Conservation (phyloP, 2,888 invertebrate species). For the Clistopyga incitator region DNA sequence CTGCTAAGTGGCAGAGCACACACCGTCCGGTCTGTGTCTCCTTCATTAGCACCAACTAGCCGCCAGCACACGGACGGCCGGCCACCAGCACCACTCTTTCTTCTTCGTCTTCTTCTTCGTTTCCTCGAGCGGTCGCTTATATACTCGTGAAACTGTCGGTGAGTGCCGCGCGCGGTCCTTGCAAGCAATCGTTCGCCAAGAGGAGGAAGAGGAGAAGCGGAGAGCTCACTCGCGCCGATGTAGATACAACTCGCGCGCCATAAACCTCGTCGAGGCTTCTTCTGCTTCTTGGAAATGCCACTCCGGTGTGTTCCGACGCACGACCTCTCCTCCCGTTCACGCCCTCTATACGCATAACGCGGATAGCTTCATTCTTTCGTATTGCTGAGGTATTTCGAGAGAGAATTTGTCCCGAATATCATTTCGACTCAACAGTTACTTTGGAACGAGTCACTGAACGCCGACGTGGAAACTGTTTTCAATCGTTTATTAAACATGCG, state of each 20-base stretch:
- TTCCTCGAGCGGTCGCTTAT: slow-evolving; percentile 59
- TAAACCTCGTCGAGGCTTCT: slow-evolving; percentile 77
- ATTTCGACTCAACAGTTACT: neutral
- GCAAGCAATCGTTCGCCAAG: slow-evolving; percentile 36
- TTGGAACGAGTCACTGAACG: neutral
- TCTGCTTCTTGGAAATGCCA: slow-evolving; percentile 77
- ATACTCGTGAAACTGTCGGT: slow-evolving; percentile 53
- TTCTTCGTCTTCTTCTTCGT: slow-evolving; percentile 49
- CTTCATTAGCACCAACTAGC: slow-evolving; percentile 83
- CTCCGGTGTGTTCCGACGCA: slow-evolving; percentile 44
- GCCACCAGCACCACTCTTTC: slow-evolving; percentile 24
- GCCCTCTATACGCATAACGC: slow-evolving; percentile 37
- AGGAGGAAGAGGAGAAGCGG: slow-evolving; percentile 53
- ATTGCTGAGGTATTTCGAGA: neutral
- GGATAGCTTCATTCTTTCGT: slow-evolving; percentile 27
- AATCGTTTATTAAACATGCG: slow-evolving; percentile 2
- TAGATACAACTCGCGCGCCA: slow-evolving; percentile 78
- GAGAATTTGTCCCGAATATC: slow-evolving; percentile 1
- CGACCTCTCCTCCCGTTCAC: slow-evolving; percentile 56
- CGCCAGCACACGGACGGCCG: slow-evolving; percentile 57
- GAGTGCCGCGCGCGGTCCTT: slow-evolving; percentile 48
- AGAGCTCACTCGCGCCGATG: slow-evolving; percentile 72
- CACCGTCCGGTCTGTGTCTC: slow-evolving; percentile 81
- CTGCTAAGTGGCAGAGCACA: slow-evolving; percentile 82
- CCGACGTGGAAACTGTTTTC: neutral